phyloP scores from a whole-genome alignment of 23 tunicate species.

The Ascidia mentula region DNA sequence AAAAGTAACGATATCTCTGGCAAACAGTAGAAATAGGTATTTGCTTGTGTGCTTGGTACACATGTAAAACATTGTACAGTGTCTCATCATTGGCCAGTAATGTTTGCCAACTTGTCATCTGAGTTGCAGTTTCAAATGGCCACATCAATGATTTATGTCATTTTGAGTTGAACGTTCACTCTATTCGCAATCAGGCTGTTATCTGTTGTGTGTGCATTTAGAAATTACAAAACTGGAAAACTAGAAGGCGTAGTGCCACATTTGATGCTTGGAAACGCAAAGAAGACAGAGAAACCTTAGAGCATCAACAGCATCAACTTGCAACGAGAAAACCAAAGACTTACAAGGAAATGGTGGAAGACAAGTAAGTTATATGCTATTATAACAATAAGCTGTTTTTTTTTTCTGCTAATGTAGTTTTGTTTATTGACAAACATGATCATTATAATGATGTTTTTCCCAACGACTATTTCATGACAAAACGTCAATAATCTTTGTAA shows the following conservation, averaged over 20 bases:
- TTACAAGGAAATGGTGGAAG: constrained; percentile 80
- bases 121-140: not conserved
- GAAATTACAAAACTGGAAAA: constrained; percentile 86
- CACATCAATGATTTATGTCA: constrained; percentile 3
- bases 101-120: not conserved
- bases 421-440: too few relatives aligned
- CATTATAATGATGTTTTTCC: too few relatives aligned
- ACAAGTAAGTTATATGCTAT: constrained; percentile 44
- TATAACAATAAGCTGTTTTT: not conserved
- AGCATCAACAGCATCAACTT: constrained; percentile 15
- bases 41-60: not conserved
- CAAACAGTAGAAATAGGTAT: too few relatives aligned
- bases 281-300: constrained; percentile 67
- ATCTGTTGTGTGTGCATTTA: constrained; percentile 9
- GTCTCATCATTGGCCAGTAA: not conserved
- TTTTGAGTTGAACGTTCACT: too few relatives aligned
- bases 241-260: constrained; percentile 77
- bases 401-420: not conserved
- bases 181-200: not conserved
- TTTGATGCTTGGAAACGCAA: constrained; percentile 61
- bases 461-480: too few relatives aligned
- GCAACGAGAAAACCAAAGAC: constrained; percentile 65
- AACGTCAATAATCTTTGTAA: too few relatives aligned
- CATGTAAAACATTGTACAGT: not conserved
- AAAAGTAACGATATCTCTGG: too few relatives aligned